These are phyloP conservation scores for Leptodactylus fuscus DNA, from an alignment of 2,113 vertebrate genomes.

Conservation along the genomic window DNA sequence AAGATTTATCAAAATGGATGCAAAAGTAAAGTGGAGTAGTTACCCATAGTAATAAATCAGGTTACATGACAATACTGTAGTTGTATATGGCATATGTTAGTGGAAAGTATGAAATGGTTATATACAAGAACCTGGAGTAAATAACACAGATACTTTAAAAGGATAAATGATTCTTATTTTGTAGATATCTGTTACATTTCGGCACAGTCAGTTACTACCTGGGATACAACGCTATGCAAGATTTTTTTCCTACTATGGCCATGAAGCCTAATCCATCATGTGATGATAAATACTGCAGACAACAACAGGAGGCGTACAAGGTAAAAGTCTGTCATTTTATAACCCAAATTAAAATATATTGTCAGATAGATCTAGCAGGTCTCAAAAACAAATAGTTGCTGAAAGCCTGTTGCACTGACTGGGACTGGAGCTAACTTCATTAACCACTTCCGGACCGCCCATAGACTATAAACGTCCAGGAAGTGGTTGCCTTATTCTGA, in stretches of 20 bases:
- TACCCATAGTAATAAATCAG: too few species aligned
- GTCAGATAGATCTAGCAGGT: not conserved
- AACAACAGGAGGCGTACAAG: slow-evolving; percentile 87
- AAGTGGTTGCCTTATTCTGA: too few species aligned
- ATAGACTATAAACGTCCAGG: too few species aligned
- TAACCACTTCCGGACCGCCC: too few species aligned
- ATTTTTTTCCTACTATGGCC: slow-evolving; percentile 94
- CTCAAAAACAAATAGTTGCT: too few species aligned
- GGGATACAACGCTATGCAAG: slow-evolving; percentile 97
- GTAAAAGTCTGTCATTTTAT: slow-evolving; percentile 66
- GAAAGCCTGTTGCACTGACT: too few species aligned
- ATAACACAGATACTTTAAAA: not conserved
- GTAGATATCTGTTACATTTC: slow-evolving; percentile 90
- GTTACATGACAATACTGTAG: too few species aligned
- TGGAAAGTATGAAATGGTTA: not conserved
- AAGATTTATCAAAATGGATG: too few species aligned
- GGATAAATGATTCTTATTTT: slow-evolving; percentile 37
- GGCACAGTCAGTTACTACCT: slow-evolving; percentile 95
- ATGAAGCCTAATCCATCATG: slow-evolving; percentile 96
- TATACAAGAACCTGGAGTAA: not conserved
- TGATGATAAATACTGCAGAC: slow-evolving; percentile 85
- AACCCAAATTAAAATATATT: not conserved
- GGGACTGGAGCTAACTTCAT: too few species aligned
- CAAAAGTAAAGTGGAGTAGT: too few species aligned
- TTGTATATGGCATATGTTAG: too few species aligned